Evolutionary conservation across 1,140 invertebrate species (phyloP).

Genomic region (Bicyclus anynana): DNA sequence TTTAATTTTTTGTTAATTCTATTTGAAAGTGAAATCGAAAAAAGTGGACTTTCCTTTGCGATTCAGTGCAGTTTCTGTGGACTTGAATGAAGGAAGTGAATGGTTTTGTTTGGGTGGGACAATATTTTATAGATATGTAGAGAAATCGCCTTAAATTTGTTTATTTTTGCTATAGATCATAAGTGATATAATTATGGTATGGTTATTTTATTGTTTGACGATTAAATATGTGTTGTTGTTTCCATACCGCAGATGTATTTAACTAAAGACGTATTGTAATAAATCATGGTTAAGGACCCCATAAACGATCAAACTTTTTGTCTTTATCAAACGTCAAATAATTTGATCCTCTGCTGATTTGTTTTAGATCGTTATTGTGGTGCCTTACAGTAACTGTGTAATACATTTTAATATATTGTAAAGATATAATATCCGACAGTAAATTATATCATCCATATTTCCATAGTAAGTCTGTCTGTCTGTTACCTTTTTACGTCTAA

Average conservation of each 20-base stretch:
- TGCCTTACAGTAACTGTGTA: not conserved
- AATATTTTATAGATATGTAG: constrained; percentile 48
- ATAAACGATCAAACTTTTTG: too few relatives aligned
- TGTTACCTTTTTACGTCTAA: too few relatives aligned
- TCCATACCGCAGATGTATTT: constrained; percentile 7
- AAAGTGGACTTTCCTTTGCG: constrained; percentile 8
- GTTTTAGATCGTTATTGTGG: too few relatives aligned
- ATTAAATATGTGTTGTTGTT: constrained; percentile 31
- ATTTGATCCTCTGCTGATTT: too few relatives aligned
- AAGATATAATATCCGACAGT: not conserved
- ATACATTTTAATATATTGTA: not conserved
- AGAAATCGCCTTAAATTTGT: constrained; percentile 68
- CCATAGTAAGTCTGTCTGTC: too few relatives aligned
- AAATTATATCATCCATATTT: not conserved
- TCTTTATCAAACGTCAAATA: too few relatives aligned
- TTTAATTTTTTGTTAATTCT: too few relatives aligned
- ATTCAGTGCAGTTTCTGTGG: constrained; percentile 36
- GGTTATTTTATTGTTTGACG: constrained; percentile 9
- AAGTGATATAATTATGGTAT: constrained; percentile 55
- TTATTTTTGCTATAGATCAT: constrained; percentile 59
- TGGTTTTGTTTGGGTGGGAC: constrained; percentile 36
- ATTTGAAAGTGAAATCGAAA: not conserved
- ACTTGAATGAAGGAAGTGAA: constrained; percentile 38
- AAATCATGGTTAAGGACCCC: too few relatives aligned
- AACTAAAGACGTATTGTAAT: not conserved